Conservation (phyloP, 2,797 vertebrate genomes). For the Salmo trutta region DNA sequence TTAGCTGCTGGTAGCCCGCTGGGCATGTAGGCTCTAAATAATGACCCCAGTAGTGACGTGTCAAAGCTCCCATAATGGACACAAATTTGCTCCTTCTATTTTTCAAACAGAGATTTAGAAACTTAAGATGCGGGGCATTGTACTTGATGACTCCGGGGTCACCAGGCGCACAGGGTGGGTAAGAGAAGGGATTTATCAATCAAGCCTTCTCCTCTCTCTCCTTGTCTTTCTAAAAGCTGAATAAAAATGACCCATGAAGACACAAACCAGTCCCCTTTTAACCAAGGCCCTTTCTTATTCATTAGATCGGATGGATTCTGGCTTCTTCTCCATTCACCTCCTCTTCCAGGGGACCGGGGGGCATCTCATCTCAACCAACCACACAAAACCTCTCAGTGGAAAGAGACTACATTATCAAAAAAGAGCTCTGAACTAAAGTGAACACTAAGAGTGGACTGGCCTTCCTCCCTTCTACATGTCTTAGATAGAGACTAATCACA, state of each 20-base stretch:
- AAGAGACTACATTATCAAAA: conserved; percentile 44
- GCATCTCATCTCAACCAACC: conserved; percentile 55
- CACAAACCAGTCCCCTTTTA: conserved; percentile 79
- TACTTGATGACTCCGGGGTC: conserved; percentile 86
- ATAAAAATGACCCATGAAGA: conserved; percentile 79
- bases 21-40: conserved; percentile 75
- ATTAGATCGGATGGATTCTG: conserved; percentile 74
- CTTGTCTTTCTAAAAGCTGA: conserved; percentile 64
- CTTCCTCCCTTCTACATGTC: background rate
- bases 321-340: conserved; percentile 66
- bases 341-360: conserved; percentile 50
- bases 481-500: background rate
- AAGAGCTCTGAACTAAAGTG: conserved; percentile 35
- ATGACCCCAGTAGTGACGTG: conserved; percentile 80
- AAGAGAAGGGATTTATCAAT: conserved; percentile 85
- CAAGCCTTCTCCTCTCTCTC: conserved; percentile 80
- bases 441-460: conserved; percentile 21
- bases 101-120: conserved; percentile 82
- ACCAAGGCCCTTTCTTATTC: conserved; percentile 75
- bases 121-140: conserved; percentile 75
- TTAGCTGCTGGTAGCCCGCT: conserved; percentile 71
- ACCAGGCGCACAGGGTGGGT: conserved; percentile 65
- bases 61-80: conserved; percentile 80
- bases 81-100: conserved; percentile 80
- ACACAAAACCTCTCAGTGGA: conserved; percentile 60